phyloP scores from a whole-genome alignment of 1,140 invertebrate genomes.

The Pararge aegeria region DNA sequence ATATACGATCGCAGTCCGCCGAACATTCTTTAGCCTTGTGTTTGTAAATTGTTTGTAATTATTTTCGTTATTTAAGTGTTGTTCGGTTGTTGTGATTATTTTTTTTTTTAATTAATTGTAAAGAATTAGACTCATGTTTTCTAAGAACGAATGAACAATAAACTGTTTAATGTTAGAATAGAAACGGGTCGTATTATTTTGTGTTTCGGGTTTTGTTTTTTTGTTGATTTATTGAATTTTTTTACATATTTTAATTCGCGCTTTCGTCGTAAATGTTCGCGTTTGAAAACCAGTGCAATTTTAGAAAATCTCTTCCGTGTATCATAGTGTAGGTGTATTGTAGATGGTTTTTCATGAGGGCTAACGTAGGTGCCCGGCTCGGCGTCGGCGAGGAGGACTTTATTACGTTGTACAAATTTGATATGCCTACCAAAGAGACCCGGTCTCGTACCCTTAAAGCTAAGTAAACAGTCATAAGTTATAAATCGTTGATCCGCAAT shows the following conservation, averaged over 20 bases:
- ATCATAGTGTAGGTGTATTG: constrained; percentile 71
- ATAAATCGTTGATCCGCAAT: constrained; percentile 55
- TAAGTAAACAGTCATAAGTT: constrained; percentile 77
- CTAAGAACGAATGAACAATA: constrained; percentile 57
- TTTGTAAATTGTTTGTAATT: constrained; percentile 80
- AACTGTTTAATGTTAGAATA: constrained; percentile 76
- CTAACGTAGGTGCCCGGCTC: constrained; percentile 47
- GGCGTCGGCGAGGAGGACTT: constrained; percentile 57
- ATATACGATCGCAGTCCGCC: constrained; percentile 60
- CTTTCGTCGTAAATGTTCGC: constrained; percentile 73
- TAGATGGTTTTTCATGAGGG: constrained; percentile 60
- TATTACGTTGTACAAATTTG: constrained; percentile 80
- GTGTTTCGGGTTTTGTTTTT: constrained; percentile 76
- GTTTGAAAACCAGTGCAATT: constrained; percentile 78
- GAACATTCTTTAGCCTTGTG: constrained; percentile 74
- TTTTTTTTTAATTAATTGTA: constrained; percentile 74
- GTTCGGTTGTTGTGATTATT: constrained; percentile 80
- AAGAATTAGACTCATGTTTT: constrained; percentile 66
- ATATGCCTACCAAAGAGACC: constrained; percentile 81
- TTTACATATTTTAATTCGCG: constrained; percentile 75
- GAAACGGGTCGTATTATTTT: constrained; percentile 79
- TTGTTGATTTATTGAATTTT: constrained; percentile 71
- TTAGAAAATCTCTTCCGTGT: constrained; percentile 78
- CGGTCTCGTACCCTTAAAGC: constrained; percentile 78
- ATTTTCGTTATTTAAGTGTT: constrained; percentile 78